Conservation (phyloP, 1,140 invertebrate genomes). For the Drosophila azteca region DNA sequence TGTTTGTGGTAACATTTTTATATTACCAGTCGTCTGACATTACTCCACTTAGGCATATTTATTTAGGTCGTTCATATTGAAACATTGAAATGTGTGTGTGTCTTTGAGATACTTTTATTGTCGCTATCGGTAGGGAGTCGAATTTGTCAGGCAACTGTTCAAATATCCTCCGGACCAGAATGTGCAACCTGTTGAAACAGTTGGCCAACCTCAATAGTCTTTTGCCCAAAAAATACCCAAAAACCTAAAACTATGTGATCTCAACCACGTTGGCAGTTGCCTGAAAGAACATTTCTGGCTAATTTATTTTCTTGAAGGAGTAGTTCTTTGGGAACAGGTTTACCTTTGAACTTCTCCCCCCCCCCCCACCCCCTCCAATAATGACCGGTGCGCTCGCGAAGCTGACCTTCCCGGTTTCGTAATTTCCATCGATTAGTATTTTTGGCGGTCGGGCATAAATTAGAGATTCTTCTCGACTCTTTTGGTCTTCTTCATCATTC, state of each 20-base stretch:
- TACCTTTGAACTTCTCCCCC: conserved; percentile 49
- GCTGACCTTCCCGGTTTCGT: conserved; percentile 64
- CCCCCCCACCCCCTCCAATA: no score
- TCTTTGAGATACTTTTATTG: conserved; percentile 5
- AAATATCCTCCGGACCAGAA: conserved; percentile 33
- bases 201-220: conserved; percentile 13
- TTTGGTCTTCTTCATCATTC: conserved; percentile 16
- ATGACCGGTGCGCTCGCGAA: conserved; percentile 29
- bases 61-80: conserved; percentile 67
- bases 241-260: not conserved
- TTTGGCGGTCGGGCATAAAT: conserved; percentile 38
- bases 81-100: conserved; percentile 59
- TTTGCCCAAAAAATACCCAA: not conserved
- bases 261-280: conserved; percentile 37
- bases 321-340: conserved; percentile 53
- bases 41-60: conserved; percentile 67
- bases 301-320: conserved; percentile 12
- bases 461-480: conserved; percentile 26
- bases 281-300: conserved; percentile 17
- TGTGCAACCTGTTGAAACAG: conserved; percentile 38
- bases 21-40: conserved; percentile 48
- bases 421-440: conserved; percentile 45
- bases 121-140: conserved; percentile 9
- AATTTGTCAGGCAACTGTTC: conserved; percentile 41
- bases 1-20: conserved; percentile 66